Evolutionary conservation across 1,140 invertebrate species (phyloP).

Genomic region (Apis laboriosa): DNA sequence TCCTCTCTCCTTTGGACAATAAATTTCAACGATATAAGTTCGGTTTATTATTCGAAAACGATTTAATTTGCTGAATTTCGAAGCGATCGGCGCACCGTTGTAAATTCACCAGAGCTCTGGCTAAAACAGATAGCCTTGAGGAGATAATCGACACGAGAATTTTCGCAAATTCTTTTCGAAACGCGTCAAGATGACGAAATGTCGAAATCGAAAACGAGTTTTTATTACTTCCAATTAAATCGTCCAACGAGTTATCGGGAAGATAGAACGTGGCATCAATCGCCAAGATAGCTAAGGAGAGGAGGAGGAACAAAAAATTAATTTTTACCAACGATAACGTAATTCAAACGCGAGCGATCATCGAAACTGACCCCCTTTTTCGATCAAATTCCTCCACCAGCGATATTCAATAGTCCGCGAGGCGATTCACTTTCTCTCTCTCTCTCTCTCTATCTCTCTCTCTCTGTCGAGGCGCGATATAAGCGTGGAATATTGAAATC

Average conservation of each 20-base stretch:
- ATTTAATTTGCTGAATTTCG: slow-evolving; percentile 42
- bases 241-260: background rate
- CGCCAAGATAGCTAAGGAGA: background rate
- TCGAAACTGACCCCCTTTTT: background rate
- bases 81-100: slow-evolving; percentile 26
- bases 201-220: background rate
- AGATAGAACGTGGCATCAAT: slow-evolving; percentile 5
- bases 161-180: slow-evolving; percentile 40
- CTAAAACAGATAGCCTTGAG: slow-evolving; percentile 48
- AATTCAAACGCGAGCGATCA: background rate
- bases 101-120: slow-evolving; percentile 46
- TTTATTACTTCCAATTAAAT: slow-evolving; percentile 14
- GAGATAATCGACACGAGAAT: slow-evolving; percentile 45
- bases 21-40: slow-evolving; percentile 26
- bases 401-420: background rate
- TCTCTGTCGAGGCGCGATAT: background rate
- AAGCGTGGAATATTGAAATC: slow-evolving; percentile 26
- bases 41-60: slow-evolving; percentile 12
- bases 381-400: background rate
- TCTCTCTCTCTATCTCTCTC: no score
- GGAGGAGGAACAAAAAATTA: background rate
- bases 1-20: slow-evolving; percentile 20
- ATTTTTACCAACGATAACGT: slow-evolving; percentile 7
- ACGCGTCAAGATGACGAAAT: background rate
- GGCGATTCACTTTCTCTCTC: background rate